These are phyloP conservation scores for Chiloscyllium plagiosum DNA, from an alignment of 2,113 vertebrate species.

Conservation along the genomic window DNA sequence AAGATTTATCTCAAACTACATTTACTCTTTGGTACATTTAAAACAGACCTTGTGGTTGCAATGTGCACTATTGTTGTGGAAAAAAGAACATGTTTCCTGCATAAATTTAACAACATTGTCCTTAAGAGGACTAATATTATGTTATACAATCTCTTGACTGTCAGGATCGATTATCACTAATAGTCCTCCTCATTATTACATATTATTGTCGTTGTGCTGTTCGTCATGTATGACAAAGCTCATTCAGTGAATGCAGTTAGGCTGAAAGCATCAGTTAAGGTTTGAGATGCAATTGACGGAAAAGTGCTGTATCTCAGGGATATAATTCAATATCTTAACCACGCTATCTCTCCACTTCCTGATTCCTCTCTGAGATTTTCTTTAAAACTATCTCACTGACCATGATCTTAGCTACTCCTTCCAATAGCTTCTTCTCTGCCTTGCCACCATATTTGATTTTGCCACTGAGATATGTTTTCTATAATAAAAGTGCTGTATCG, in stretches of 20 bases:
- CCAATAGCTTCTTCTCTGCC: background rate
- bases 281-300: background rate
- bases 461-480: background rate
- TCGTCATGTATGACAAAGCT: background rate
- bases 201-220: background rate
- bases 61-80: background rate
- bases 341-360: background rate
- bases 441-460: background rate
- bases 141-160: background rate
- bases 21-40: background rate
- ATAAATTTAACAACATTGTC: background rate
- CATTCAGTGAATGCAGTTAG: background rate
- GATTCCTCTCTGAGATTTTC: background rate
- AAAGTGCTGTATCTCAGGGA: background rate
- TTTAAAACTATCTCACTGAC: background rate
- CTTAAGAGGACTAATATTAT: background rate
- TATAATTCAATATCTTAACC: background rate
- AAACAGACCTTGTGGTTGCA: background rate
- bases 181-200: background rate
- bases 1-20: background rate
- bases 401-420: background rate
- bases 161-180: background rate
- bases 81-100: background rate
- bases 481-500: background rate
- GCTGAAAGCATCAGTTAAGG: background rate